Conservation (phyloP, 2,797 vertebrate species). For the Pteronotus mesoamericanus region DNA sequence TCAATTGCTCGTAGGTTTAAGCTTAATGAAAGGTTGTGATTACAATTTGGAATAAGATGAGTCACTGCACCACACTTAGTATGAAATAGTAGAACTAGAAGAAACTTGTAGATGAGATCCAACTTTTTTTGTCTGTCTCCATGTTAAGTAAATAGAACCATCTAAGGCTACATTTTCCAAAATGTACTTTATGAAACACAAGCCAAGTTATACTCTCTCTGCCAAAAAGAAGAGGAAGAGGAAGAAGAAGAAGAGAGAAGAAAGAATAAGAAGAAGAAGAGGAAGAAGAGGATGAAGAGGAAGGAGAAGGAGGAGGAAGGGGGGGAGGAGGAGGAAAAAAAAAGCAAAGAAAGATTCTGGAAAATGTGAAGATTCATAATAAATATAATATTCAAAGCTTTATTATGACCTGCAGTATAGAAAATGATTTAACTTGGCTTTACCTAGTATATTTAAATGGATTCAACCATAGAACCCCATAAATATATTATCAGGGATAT, state of each 20-base stretch:
- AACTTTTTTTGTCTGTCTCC: constrained; percentile 2
- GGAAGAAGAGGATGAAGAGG: no score
- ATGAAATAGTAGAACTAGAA: constrained; percentile 20
- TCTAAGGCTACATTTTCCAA: constrained; percentile 15
- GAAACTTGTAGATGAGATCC: neutral
- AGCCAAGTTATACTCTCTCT: neutral
- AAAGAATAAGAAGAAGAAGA: no score
- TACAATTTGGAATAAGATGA: constrained; percentile 40
- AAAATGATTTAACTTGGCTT: neutral
- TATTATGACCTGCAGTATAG: neutral
- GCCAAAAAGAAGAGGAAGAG: neutral
- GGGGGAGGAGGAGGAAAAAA: no score
- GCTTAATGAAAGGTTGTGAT: constrained; percentile 7
- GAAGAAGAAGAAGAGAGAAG: no score
- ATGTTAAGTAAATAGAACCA: constrained; percentile 34
- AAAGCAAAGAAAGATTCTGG: neutral
- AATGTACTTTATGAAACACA: neutral
- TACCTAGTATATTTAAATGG: neutral
- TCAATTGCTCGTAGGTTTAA: neutral
- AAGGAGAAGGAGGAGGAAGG: no score
- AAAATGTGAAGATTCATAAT: neutral
- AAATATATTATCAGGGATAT: no score
- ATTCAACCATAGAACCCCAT: neutral
- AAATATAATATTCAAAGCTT: constrained; percentile 10
- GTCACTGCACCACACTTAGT: constrained; percentile 40